Base-by-base conservation (phyloP, 2,113 vertebrate species). In the Takifugu flavidus region DNA sequence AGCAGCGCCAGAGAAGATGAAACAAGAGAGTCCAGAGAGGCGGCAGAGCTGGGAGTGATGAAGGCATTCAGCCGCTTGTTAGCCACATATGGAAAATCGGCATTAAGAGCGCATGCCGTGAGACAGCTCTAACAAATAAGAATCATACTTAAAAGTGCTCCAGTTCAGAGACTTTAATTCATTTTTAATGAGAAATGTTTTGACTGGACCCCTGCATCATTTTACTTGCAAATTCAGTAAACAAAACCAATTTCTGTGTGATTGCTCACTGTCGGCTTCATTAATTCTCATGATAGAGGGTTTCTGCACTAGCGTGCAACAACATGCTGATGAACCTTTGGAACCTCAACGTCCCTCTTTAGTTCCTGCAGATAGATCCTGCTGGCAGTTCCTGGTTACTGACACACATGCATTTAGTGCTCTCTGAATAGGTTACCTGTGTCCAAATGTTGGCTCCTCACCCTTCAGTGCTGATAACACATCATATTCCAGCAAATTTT, bases 31-130 rank as follows among this genome's bases (percentile, higher is more conserved):
- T n/a, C 56, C n/a, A 34, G 13, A 8, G 62, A 11, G 28, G 64
- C 25, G n/a, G 13, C 11, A 13, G 29, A 43, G 42, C 65, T 57
- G 61, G 57, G 42, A 49, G 44, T 74, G 70, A 5, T 45, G 11
- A 49, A 59, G n/a, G 53, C 42, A 47, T 25, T 56, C 49, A 45
- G 49, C 49, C 2, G 4, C 15, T 12, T n/a, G 52, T 56, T 47
- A 59, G 53, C 28, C 49, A 58, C 43, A 27, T 45, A 31, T 7
- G 56, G 34, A 58, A 13, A 20, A 13, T 46, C 15, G 54, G 54
- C 14, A 0, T 55, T 10, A 55, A 12, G 10, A 4, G 14, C 14
- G 12, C 13, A 7, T 14, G 10, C 25, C 31, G 43, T 20, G 31
- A 12, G 28, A 49, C 15, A 4, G 14, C 31, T 58, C 25, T 49